phyloP scores from a whole-genome alignment of 1,140 invertebrate genomes.

The Trachelipus rathkii region DNA sequence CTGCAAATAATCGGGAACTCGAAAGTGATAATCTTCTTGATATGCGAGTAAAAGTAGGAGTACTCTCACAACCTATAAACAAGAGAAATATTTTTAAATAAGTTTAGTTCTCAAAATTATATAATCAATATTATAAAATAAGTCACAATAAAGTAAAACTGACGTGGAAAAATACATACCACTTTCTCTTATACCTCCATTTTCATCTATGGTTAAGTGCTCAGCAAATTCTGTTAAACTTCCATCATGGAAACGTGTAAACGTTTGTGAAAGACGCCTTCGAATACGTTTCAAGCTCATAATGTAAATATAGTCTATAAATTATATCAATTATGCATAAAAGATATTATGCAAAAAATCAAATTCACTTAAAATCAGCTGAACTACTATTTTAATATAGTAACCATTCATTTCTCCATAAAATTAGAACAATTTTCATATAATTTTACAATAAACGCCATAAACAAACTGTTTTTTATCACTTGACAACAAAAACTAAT shows the following conservation, averaged over 20 bases:
- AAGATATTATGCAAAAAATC: no score
- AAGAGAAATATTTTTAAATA: conserved; percentile 3
- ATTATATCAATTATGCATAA: no score
- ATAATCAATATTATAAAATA: not conserved
- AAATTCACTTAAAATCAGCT: no score
- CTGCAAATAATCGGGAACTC: conserved; percentile 48
- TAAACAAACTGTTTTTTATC: no score
- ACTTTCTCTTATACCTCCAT: conserved; percentile 51
- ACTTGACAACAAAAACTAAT: no score
- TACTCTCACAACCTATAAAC: conserved; percentile 44
- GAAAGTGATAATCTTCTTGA: conserved; percentile 48
- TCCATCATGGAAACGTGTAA: conserved; percentile 53
- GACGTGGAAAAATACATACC: conserved; percentile 44
- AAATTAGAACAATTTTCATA: no score
- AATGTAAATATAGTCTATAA: no score
- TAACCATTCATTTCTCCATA: no score
- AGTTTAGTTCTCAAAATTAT: not conserved
- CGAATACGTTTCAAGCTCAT: conserved; percentile 55
- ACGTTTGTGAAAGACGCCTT: conserved; percentile 54
- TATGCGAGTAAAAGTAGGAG: conserved; percentile 47
- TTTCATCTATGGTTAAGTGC: conserved; percentile 54
- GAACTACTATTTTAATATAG: no score
- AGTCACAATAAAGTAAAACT: not conserved
- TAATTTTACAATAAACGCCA: no score
- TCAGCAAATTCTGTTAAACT: conserved; percentile 55